Evolutionary conservation across 2,797 vertebrate species (phyloP).

Genomic region (Coranthus polyacanthus): DNA sequence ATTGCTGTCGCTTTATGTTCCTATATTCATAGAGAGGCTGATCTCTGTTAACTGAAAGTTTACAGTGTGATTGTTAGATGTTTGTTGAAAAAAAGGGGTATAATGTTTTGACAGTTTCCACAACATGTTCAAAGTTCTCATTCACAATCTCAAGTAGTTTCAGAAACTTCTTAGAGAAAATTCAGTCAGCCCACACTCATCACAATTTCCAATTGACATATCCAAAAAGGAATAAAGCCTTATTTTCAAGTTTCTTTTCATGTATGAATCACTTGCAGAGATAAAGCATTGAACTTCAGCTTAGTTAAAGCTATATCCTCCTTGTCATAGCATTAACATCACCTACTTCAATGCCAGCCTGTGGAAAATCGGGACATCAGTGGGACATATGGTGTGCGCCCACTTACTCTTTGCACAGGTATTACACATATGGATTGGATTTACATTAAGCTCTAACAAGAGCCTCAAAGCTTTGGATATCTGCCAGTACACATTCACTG

Average conservation of each 20-base stretch:
- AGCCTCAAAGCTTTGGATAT: constrained; percentile 36
- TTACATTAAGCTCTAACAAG: constrained; percentile 55
- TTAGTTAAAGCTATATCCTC: constrained; percentile 39
- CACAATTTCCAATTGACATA: too few relatives aligned
- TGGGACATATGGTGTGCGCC: constrained; percentile 66
- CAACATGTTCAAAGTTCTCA: too few relatives aligned
- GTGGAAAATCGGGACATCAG: constrained; percentile 69
- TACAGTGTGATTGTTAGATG: too few relatives aligned
- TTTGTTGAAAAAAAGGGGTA: too few relatives aligned
- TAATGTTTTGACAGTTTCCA: too few relatives aligned
- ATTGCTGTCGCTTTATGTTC: too few relatives aligned
- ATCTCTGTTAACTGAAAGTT: too few relatives aligned
- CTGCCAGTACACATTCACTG: constrained; percentile 26
- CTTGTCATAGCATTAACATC: constrained; percentile 67
- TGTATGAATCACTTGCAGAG: constrained; percentile 23
- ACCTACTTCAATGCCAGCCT: constrained; percentile 60
- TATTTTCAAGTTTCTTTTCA: constrained; percentile 9
- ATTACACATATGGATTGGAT: constrained; percentile 70
- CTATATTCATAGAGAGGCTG: too few relatives aligned
- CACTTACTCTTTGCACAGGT: constrained; percentile 62
- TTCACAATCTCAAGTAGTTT: too few relatives aligned
- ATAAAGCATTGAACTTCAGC: constrained; percentile 30
- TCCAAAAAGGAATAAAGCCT: background rate
- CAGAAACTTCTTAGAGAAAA: too few relatives aligned
- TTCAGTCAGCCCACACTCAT: too few relatives aligned